Base-by-base conservation (phyloP, 2,797 vertebrate genomes). In the Malacoraja senta region DNA sequence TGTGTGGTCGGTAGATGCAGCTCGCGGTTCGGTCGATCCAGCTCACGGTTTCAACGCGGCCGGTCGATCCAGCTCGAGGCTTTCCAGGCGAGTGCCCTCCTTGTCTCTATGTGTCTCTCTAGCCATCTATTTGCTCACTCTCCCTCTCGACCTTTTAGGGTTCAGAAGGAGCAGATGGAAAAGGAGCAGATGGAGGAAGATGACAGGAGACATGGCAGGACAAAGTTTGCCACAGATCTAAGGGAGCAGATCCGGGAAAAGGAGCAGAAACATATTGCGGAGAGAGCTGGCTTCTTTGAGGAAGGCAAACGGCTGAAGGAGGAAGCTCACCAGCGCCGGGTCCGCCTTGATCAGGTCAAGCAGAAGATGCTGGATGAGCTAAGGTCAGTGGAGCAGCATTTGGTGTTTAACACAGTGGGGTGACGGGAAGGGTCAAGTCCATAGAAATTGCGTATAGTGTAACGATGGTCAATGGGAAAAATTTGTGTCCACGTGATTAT, bases 321-420 rank as follows among this genome's bases (percentile, higher is more conserved):
- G 71, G 97, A 97, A 93, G 96, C 96, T 0, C 95, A 71, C 2
- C 96, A 94, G 93, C 97, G 96, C 58, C 96, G 95, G 0, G 93
- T 95, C 68, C 96, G 94, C 83, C 96, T 99, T 0, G 79, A 96
- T 0, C 96, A 96, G 32, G 95, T 98, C 94, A 98, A 97, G 94
- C 95, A 95, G 93, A 97, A 96, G 94, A 98, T 98, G 94, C 94
- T 99, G 0, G 95, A 95, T 80, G 98, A 99, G 94, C 96, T 99
- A 68, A 98, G 96, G 98, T 99, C 93, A 95, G 96, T 94, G 35
- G 84, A 68, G 65, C 10, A 68, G 65, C 65, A 68, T 53, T 53
- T 53, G 4, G 44, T 53, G 44, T 53, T 53, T 53, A 53, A 0
- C 4, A 53, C 24, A 83, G 53, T 29, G 21, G 81, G 44, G 29